phyloP scores from a whole-genome alignment of 1,140 invertebrate species.

The Arctopsyche grandis region DNA sequence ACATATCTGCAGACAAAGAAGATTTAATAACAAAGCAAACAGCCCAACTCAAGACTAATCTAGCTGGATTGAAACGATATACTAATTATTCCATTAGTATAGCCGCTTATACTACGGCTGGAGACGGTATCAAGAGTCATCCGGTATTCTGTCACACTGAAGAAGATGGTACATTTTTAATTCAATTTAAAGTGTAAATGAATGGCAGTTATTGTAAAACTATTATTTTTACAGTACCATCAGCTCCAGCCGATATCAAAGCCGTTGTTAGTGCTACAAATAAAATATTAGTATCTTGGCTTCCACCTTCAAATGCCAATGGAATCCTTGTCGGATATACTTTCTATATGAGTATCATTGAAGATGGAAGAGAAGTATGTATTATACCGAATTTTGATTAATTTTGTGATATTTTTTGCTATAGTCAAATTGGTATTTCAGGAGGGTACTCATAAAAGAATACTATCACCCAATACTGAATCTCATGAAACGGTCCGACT shows the following conservation, averaged over 20 bases:
- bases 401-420: slow-evolving; percentile 17
- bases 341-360: slow-evolving; percentile 82
- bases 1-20: slow-evolving; percentile 65
- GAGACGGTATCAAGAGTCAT: slow-evolving; percentile 85
- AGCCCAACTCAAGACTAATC: slow-evolving; percentile 72
- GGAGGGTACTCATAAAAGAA: slow-evolving; percentile 77
- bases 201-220: neutral
- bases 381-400: slow-evolving; percentile 11
- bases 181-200: neutral
- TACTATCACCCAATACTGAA: slow-evolving; percentile 71
- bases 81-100: slow-evolving; percentile 95
- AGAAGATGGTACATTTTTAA: slow-evolving; percentile 80
- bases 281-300: slow-evolving; percentile 90
- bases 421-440: slow-evolving; percentile 47
- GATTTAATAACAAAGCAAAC: slow-evolving; percentile 76
- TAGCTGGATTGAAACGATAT: slow-evolving; percentile 78
- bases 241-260: slow-evolving; percentile 87
- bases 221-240: slow-evolving; percentile 74
- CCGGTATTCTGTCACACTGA: slow-evolving; percentile 89
- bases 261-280: slow-evolving; percentile 84
- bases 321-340: slow-evolving; percentile 83
- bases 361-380: slow-evolving; percentile 75
- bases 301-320: slow-evolving; percentile 78
- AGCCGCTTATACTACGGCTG: slow-evolving; percentile 86
- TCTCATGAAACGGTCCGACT: slow-evolving; percentile 79